Conservation (phyloP, 2,888 invertebrate species). For the Escarpia spicata region DNA sequence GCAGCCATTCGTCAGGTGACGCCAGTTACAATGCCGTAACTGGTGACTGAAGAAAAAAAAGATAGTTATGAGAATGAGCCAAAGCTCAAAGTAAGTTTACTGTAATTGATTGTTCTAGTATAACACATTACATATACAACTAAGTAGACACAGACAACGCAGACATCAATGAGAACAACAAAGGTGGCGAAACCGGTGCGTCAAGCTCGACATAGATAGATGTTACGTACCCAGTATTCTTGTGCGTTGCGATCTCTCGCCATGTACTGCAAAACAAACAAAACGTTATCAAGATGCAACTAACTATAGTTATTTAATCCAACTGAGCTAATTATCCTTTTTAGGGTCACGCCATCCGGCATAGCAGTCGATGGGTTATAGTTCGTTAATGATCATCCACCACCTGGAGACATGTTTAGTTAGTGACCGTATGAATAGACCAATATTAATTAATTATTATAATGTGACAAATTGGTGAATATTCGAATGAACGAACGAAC, state of each 20-base stretch:
- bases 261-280: constrained; percentile 6
- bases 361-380: neutral
- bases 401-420: neutral
- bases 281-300: neutral
- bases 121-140: neutral
- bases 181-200: neutral
- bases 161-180: neutral
- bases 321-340: neutral
- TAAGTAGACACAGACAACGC: no score
- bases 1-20: no score
- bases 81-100: no score
- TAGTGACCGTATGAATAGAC: neutral
- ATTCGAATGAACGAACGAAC: no score
- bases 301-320: neutral
- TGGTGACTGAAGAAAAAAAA: no score
- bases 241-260: neutral
- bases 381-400: neutral
- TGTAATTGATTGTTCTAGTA: no score
- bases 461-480: no score
- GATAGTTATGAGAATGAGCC: no score
- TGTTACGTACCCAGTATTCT: neutral
- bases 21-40: no score
- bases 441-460: no score
- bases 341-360: neutral
- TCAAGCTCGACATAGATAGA: neutral